phyloP scores from a whole-genome alignment of 2,888 invertebrate genomes.

The Orthosia incerta region DNA sequence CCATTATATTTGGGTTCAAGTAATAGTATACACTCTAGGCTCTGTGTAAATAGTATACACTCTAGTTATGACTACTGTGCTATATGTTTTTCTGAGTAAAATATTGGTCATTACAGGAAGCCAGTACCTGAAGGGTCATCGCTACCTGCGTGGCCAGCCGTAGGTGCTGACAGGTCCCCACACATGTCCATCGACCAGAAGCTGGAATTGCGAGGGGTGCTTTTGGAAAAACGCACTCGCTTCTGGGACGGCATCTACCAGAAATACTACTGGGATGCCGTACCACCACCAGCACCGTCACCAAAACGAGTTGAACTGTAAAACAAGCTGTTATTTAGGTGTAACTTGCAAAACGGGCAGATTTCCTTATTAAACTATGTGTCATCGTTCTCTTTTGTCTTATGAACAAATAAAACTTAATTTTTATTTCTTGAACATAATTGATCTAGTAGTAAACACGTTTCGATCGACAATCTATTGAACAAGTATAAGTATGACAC shows the following conservation, averaged over 20 bases:
- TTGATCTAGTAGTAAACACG: no score
- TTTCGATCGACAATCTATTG: no score
- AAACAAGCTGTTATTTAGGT: not conserved
- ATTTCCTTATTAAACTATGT: not conserved
- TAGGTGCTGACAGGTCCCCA: constrained; percentile 48
- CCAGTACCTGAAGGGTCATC: constrained; percentile 30
- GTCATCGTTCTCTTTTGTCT: no score
- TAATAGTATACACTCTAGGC: no score
- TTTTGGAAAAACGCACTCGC: constrained; percentile 45
- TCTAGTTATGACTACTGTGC: no score
- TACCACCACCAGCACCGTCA: constrained; percentile 15
- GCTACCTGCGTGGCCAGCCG: constrained; percentile 62
- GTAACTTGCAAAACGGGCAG: not conserved
- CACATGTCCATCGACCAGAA: constrained; percentile 64
- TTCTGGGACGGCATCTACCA: constrained; percentile 68
- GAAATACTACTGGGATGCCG: constrained; percentile 45
- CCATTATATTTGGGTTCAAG: not conserved
- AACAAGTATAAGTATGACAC: no score
- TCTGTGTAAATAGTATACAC: no score
- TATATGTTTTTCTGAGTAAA: not conserved
- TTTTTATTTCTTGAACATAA: no score
- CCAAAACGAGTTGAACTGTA: constrained; percentile 30
- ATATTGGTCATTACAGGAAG: constrained; percentile 12
- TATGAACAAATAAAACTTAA: no score
- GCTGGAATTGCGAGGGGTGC: constrained; percentile 48